Evolutionary conservation across 2,113 vertebrate genomes (phyloP), one percentile per base, ranked within the genome.

Genomic region (Odocoileus virginianus): DNA sequence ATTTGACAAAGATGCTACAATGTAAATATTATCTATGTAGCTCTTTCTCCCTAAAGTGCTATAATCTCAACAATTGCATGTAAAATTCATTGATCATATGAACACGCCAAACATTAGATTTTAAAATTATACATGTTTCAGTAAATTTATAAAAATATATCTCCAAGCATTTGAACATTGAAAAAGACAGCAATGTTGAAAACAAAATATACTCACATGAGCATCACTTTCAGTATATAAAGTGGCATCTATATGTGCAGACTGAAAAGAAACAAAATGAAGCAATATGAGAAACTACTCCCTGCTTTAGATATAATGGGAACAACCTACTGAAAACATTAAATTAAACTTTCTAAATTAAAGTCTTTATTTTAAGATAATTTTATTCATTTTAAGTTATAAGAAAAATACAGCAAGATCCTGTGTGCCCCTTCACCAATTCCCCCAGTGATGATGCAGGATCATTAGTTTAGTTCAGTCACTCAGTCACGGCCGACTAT

Each of bases 171-270:
- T 79, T 92, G 52, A 92, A 92, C 78, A 40, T 1, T 43, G 16
- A 33, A 96, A 79, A 87, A 91, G 21, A 58, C 1, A 93, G 7
- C 30, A 74, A 95, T 81, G 96, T 83, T 82, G 23, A 60, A 79
- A 27, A 93, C 30, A 52, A 82, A 83, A 13, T 91, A 67, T 98
- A 99, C 99, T 99, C 93, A 99, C 99, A 89, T 94, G 96, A 71
- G 94, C 97, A 86, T 98, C 92, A 97, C 97, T 97, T 1, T 98
- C 99, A 61, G 99, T 99, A 88, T 99, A 99, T 88, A 99, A 98
- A 95, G 96, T 98, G 67, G 98, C 97, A 97, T 99, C 98, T 30
- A 99, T 98, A 93, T 98, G 98, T 43, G 98, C 97, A 85, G 96
- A 97, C 99, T 99, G 95, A 95, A 98, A 98, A 86, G 54, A 95